Conservation (phyloP, 2,797 vertebrate genomes). For the Euphonia xanthogaster region DNA sequence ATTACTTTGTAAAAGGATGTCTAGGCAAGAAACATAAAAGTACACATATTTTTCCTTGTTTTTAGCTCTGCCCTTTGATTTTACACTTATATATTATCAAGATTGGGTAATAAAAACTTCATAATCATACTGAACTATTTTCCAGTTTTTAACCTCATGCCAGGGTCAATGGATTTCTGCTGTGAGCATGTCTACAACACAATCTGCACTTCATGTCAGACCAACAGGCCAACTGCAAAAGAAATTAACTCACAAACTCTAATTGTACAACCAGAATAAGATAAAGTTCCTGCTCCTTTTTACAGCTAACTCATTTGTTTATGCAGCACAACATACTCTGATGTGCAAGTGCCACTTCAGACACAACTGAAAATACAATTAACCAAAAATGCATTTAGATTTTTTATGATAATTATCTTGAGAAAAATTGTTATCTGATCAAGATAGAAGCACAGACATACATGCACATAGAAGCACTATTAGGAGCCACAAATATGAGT, state of each 20-base stretch:
- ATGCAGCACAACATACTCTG: neutral
- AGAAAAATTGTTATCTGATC: neutral
- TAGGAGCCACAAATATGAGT: neutral
- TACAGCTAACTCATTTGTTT: neutral
- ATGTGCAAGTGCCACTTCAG: neutral
- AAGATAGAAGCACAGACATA: neutral
- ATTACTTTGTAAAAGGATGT: neutral
- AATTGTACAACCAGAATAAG: neutral
- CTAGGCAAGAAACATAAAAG: neutral
- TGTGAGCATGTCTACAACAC: neutral
- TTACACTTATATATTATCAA: neutral
- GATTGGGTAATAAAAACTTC: neutral
- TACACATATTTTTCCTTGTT: neutral
- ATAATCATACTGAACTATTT: neutral
- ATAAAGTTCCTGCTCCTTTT: neutral
- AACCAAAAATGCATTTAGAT: neutral
- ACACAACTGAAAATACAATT: neutral
- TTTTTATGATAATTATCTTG: neutral
- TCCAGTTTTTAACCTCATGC: neutral
- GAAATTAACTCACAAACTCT: neutral
- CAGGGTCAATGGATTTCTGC: neutral
- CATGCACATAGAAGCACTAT: neutral
- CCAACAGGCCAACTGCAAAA: neutral
- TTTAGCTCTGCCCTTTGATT: neutral
- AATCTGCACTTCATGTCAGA: neutral